phyloP scores from a whole-genome alignment of 2,888 invertebrate species.

The Pegoplata infirma region DNA sequence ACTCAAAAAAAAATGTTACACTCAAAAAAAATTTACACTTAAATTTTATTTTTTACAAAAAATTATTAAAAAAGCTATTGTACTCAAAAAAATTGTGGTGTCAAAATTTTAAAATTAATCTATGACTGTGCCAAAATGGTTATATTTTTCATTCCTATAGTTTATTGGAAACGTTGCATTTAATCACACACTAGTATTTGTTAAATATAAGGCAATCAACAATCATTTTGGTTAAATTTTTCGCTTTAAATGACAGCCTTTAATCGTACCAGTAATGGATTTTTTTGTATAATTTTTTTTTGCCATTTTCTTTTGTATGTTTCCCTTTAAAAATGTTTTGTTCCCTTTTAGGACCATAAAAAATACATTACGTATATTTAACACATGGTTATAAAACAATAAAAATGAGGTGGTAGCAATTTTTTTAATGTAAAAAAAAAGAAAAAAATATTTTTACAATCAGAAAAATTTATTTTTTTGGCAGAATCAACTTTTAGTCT shows the following conservation, averaged over 20 bases:
- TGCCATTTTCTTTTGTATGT: not conserved
- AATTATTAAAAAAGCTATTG: too few relatives aligned
- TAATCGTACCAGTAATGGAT: not conserved
- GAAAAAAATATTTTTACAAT: slow-evolving; percentile 14
- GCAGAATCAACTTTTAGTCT: not conserved
- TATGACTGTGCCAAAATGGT: too few relatives aligned
- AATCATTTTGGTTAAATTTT: not conserved
- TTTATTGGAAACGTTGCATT: too few relatives aligned
- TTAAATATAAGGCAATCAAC: not conserved
- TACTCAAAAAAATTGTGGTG: too few relatives aligned
- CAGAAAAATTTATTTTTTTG: not conserved
- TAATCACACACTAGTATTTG: too few relatives aligned
- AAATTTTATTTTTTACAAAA: too few relatives aligned
- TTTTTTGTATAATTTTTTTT: not conserved
- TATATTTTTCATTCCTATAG: too few relatives aligned
- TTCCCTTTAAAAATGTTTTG: not conserved
- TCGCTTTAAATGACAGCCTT: slow-evolving; percentile 8
- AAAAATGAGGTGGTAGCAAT: not conserved
- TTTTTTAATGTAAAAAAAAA: slow-evolving; percentile 8
- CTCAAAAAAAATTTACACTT: too few relatives aligned
- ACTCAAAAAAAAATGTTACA: too few relatives aligned
- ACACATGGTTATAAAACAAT: slow-evolving; percentile 15
- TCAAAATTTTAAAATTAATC: too few relatives aligned
- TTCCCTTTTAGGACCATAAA: not conserved
- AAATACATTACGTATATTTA: not conserved